Percentiles rank a stretch among this genome's conserved stretches.
These are phyloP conservation scores for Trachelus stipa DNA, from an alignment of 2,888 invertebrate genomes.

Conservation along the genomic window DNA sequence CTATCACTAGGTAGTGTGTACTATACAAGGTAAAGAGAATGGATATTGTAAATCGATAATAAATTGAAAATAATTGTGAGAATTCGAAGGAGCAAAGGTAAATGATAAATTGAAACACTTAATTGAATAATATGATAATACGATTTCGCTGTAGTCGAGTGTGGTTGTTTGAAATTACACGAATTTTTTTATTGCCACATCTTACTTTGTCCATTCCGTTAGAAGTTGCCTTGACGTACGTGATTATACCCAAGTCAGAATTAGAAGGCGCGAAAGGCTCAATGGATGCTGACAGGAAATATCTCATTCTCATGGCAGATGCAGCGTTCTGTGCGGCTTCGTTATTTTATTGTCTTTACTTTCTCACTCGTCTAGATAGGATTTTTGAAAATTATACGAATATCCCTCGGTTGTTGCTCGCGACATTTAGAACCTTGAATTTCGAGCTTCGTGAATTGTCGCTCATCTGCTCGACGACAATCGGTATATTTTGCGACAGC, in stretches of 20 bases:
- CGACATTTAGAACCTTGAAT: not conserved
- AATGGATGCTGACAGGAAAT: not conserved
- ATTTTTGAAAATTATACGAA: not conserved
- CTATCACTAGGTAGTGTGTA: constrained; percentile 57
- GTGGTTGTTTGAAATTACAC: not conserved
- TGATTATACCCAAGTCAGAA: not conserved
- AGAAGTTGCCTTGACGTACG: not conserved
- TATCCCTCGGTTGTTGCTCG: not conserved
- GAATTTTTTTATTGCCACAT: not conserved
- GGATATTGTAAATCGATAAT: constrained; percentile 56
- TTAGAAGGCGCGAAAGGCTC: not conserved
- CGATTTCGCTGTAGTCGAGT: not conserved
- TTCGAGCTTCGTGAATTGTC: not conserved
- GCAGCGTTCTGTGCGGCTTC: not conserved
- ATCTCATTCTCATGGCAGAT: not conserved
- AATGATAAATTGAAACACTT: not conserved
- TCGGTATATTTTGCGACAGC: not conserved
- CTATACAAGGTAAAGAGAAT: constrained; percentile 46
- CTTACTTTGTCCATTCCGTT: not conserved
- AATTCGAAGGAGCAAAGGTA: not conserved
- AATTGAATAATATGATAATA: not conserved
- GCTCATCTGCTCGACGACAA: not conserved
- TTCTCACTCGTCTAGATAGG: not conserved
- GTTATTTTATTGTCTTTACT: not conserved
- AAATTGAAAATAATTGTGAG: constrained; percentile 33